These are phyloP conservation scores for Bagarius yarrelli DNA, from an alignment of 2,113 vertebrate genomes.

Conservation along the genomic window DNA sequence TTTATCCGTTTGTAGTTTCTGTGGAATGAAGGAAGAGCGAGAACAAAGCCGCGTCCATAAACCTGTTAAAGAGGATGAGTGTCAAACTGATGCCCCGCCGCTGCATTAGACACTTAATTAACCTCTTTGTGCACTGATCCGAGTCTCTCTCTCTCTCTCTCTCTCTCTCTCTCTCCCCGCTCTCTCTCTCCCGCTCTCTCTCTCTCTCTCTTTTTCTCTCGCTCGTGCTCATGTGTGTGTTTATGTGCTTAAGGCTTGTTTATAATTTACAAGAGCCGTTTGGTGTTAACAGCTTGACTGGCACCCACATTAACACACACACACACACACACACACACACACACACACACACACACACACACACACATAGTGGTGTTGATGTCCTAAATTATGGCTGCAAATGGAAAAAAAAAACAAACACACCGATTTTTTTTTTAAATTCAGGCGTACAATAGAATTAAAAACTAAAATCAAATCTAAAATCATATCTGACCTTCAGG, in stretches of 20 bases:
- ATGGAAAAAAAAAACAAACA: too few relatives aligned
- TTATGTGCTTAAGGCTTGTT: constrained; percentile 44
- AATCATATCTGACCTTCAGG: too few relatives aligned
- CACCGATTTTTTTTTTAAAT: too few relatives aligned
- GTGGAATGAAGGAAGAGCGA: not conserved
- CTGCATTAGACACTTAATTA: constrained; percentile 70
- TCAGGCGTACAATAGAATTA: too few relatives aligned
- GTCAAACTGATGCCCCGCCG: constrained; percentile 54
- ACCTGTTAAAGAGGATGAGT: constrained; percentile 65
- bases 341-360: constrained; percentile 18
- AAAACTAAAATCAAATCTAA: too few relatives aligned
- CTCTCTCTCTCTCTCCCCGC: constrained; percentile 24
- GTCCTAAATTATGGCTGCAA: too few relatives aligned
- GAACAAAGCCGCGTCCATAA: constrained; percentile 55
- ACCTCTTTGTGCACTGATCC: constrained; percentile 59
- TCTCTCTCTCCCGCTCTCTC: constrained; percentile 25
- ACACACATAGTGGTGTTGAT: too few relatives aligned
- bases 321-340: constrained; percentile 9
- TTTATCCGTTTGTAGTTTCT: not conserved
- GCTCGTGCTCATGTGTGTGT: constrained; percentile 4
- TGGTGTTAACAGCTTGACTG: constrained; percentile 18
- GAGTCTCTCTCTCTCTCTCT: constrained; percentile 37
- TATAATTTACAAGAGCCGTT: not conserved
- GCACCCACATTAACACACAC: not conserved
- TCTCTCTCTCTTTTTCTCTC: not conserved